A percentile compares a stretch with the other conserved stretches of the same genome.
Evolutionary conservation across 2,797 vertebrate genomes (phyloP).

Genomic region (Poecilia velifera): DNA sequence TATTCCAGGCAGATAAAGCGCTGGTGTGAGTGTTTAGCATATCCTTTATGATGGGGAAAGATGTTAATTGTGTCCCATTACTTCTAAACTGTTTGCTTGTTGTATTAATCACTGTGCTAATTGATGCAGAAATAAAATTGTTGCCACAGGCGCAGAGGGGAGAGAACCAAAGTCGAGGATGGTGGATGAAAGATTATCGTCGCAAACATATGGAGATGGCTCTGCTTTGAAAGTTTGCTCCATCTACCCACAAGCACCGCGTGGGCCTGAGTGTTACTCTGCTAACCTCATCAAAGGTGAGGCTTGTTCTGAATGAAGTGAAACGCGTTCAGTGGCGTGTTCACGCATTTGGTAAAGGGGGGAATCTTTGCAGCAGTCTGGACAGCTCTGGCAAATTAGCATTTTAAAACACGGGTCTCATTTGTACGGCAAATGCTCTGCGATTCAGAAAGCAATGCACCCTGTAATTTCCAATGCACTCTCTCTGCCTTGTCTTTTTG

Average conservation of each 20-base stretch:
- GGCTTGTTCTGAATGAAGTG: constrained; percentile 32
- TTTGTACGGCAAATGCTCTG: not conserved
- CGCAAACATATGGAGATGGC: constrained; percentile 91
- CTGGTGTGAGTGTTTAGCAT: constrained; percentile 91
- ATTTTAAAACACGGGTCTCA: not conserved
- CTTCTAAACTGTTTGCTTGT: constrained; percentile 99
- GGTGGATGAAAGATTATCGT: constrained; percentile 92
- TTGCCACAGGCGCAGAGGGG: constrained; percentile 93
- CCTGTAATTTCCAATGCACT: constrained; percentile 2
- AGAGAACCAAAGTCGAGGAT: constrained; percentile 88
- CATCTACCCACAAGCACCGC: constrained; percentile 79
- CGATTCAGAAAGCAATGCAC: not conserved
- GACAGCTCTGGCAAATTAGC: not conserved
- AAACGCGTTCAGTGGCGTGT: constrained; percentile 20
- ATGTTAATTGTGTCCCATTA: constrained; percentile 99
- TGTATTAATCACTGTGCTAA: constrained; percentile 99
- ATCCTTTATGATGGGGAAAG: constrained; percentile 95
- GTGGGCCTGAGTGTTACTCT: constrained; percentile 69
- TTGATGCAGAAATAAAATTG: constrained; percentile 98
- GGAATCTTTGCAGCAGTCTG: not conserved
- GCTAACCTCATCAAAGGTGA: constrained; percentile 28
- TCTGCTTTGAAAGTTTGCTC: constrained; percentile 86
- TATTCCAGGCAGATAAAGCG: constrained; percentile 90
- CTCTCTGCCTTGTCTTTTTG: constrained; percentile 3
- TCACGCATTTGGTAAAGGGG: not conserved